Base-by-base conservation (phyloP, 2,888 invertebrate species). In the Carpatolechia fugitivella region DNA sequence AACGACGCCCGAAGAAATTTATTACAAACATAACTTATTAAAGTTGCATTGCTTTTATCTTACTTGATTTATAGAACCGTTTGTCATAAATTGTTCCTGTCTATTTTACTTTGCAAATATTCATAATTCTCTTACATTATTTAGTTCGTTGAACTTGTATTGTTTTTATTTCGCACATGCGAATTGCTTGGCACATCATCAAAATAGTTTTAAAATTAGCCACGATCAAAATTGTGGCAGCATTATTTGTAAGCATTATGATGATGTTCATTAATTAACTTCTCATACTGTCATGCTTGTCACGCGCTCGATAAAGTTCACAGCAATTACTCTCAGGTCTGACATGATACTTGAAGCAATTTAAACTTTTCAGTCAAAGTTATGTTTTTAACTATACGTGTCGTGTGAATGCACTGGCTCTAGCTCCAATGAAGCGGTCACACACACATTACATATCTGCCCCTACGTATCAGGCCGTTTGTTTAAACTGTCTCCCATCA, bases 401-500 rank as follows among this genome's bases (percentile, higher is more conserved):
- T 54, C 56, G 58, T 30, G 41, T 47, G 48, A 44, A 20, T 13
- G 57, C 65, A 58, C 58, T 59, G 63, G 61, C 64, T 61, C 64
- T 68, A 49, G 30, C 20, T 36, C 35, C 30, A 10, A 35, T 20
- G 11, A 29, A 14, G 29, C 30, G 38, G 54, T 64, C 80, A 82
- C 70, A 85, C 82, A 84, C 66, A 63, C 64, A 59, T 63, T 67
- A 65, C 64, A 59, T 64, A 74, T 71, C 73, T 76, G 76, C 61
- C 35, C 41, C 58, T 60, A 67, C 67, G 66, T 67, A 70, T 69
- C 68, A 66, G 62, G 60, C 61, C 72, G 75, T 78, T 80, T 77
- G 74, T 68, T 72, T 72, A 70, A 66, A 76, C 71, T 72, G 78
- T 73, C 72, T 76, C 72, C 65, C 64, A 71, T 75, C 70, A 67